Conservation (phyloP, 2,113 vertebrate species). For the Suncus etruscus region DNA sequence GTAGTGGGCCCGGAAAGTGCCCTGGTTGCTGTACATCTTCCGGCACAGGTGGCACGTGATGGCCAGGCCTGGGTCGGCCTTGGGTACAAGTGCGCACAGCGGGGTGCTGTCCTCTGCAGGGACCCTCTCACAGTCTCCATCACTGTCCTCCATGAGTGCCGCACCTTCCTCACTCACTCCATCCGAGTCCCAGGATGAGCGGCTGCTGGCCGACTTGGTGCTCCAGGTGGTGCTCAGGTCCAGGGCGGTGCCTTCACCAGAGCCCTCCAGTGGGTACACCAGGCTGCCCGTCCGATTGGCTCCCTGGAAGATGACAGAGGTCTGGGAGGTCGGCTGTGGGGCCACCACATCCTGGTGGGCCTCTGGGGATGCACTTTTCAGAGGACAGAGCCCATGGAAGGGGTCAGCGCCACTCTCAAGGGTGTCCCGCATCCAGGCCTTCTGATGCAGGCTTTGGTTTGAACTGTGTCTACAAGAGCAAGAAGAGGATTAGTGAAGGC, state of each 20-base stretch:
- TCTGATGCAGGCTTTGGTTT: constrained; percentile 96
- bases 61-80: constrained; percentile 85
- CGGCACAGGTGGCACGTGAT: constrained; percentile 97
- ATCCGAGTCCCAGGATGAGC: constrained; percentile 96
- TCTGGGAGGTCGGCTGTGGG: constrained; percentile 89
- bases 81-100: constrained; percentile 86
- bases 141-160: constrained; percentile 92
- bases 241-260: constrained; percentile 91
- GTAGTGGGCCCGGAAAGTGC: constrained; percentile 98
- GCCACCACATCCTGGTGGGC: constrained; percentile 88
- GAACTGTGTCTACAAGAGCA: constrained; percentile 94
- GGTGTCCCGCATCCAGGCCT: constrained; percentile 95
- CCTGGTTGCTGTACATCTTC: constrained; percentile 98
- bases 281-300: constrained; percentile 93
- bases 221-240: constrained; percentile 95
- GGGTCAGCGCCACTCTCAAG: constrained; percentile 86
- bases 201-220: constrained; percentile 89
- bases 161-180: constrained; percentile 92
- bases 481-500: constrained; percentile 83
- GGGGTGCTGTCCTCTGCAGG: constrained; percentile 86
- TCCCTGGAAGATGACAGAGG: constrained; percentile 95
- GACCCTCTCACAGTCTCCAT: constrained; percentile 93
- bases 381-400: constrained; percentile 88
- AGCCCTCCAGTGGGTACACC: constrained; percentile 90
- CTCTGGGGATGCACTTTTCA: constrained; percentile 90